A percentile compares a stretch with the other conserved stretches of the same genome.
phyloP scores from a whole-genome alignment of 2,888 invertebrate genomes.

The Micoletzkya japonica region DNA sequence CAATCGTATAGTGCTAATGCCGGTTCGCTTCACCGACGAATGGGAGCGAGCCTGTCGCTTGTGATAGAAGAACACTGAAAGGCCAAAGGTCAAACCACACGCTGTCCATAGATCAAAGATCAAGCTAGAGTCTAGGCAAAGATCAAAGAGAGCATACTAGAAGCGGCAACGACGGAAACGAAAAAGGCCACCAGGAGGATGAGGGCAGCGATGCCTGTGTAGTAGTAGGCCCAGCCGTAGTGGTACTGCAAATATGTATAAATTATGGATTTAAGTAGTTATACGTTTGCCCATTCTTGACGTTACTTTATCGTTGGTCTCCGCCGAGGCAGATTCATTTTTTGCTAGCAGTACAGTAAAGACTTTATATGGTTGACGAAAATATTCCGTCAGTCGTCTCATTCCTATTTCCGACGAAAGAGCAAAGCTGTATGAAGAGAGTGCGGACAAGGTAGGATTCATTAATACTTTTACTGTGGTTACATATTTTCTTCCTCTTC shows the following conservation, averaged over 20 bases:
- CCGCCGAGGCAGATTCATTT: too few relatives aligned
- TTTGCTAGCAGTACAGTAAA: too few relatives aligned
- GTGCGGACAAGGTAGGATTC: too few relatives aligned
- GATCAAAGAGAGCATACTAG: neutral
- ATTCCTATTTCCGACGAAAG: too few relatives aligned
- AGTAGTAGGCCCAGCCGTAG: slow-evolving; percentile 51
- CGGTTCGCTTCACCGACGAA: neutral
- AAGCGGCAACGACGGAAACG: slow-evolving; percentile 22
- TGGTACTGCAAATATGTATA: slow-evolving; percentile 50
- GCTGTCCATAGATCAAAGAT: neutral
- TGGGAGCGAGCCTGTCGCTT: slow-evolving; percentile 19
- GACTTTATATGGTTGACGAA: too few relatives aligned
- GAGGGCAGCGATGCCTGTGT: slow-evolving; percentile 34
- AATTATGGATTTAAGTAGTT: neutral
- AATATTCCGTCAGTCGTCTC: too few relatives aligned
- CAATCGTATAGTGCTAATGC: too few relatives aligned
- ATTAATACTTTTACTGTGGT: too few relatives aligned
- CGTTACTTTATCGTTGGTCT: too few relatives aligned
- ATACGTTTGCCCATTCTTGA: neutral
- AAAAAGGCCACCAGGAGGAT: slow-evolving; percentile 38
- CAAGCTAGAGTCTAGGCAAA: neutral
- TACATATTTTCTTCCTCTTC: too few relatives aligned
- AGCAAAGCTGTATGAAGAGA: too few relatives aligned
- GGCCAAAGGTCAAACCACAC: neutral
- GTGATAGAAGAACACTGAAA: slow-evolving; percentile 29